Conservation (phyloP, 2,797 vertebrate genomes). For the Anguilla megastoma region DNA sequence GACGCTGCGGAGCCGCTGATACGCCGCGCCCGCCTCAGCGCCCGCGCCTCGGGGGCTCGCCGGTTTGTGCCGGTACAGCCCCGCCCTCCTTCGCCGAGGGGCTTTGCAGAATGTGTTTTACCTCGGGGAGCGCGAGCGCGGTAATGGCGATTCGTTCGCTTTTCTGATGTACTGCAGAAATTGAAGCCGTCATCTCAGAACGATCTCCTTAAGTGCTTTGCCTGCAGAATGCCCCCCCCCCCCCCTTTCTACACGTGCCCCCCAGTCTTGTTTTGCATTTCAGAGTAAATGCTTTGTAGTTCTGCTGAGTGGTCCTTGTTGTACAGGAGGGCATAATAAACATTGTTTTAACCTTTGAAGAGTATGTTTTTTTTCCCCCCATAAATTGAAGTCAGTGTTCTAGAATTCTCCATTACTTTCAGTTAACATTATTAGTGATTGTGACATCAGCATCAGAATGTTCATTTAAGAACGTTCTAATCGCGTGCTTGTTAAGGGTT, state of each 20-base stretch:
- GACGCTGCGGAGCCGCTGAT: not conserved
- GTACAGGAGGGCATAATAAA: not conserved
- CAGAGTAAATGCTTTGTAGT: not conserved
- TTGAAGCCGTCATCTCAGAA: not conserved
- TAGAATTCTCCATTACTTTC: too few relatives aligned
- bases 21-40: not conserved
- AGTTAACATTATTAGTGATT: too few relatives aligned
- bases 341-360: not conserved
- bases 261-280: not conserved
- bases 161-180: not conserved
- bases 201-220: not conserved
- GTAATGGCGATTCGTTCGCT: not conserved
- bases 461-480: too few relatives aligned
- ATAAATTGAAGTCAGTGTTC: too few relatives aligned
- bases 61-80: not conserved
- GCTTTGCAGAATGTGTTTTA: not conserved
- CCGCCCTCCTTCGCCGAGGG: not conserved
- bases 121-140: not conserved
- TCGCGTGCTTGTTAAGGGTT: too few relatives aligned
- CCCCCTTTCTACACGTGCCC: not conserved
- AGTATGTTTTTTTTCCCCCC: too few relatives aligned
- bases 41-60: not conserved
- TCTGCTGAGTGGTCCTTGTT: not conserved
- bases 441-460: too few relatives aligned
- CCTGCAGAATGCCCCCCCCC: not conserved